phyloP scores from a whole-genome alignment of 2,113 vertebrate species.

The Malurus melanocephalus region DNA sequence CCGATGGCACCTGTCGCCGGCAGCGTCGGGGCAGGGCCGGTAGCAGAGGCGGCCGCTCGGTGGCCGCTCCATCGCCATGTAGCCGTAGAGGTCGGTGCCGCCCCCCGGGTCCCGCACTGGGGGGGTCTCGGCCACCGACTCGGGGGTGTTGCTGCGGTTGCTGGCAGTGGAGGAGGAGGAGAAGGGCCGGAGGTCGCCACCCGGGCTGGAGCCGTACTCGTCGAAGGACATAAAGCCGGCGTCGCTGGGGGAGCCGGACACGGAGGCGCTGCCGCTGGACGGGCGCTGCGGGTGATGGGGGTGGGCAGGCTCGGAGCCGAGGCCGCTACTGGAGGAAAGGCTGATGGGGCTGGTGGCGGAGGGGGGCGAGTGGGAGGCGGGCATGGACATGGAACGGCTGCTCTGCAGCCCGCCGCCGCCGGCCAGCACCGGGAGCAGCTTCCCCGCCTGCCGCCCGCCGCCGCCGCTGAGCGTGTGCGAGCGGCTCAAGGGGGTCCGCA shows the following conservation, averaged over 20 bases:
- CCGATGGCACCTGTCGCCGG: slow-evolving; percentile 79
- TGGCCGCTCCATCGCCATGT: slow-evolving; percentile 90
- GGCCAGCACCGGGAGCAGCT: slow-evolving; percentile 50
- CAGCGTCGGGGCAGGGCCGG: slow-evolving; percentile 44
- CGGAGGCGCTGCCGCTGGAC: slow-evolving; percentile 88
- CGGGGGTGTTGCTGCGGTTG: slow-evolving; percentile 87
- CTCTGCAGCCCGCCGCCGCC: slow-evolving; percentile 78
- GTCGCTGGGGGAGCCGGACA: slow-evolving; percentile 91
- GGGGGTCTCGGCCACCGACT: slow-evolving; percentile 85
- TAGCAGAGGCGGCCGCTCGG: slow-evolving; percentile 64
- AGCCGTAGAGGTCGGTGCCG: slow-evolving; percentile 80
- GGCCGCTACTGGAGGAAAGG: slow-evolving; percentile 81
- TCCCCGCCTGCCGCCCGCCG: slow-evolving; percentile 39
- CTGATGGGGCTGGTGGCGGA: slow-evolving; percentile 78
- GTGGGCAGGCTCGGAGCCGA: slow-evolving; percentile 78
- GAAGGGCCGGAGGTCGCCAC: slow-evolving; percentile 76
- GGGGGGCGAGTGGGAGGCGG: slow-evolving; percentile 83
- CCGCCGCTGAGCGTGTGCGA: slow-evolving; percentile 81
- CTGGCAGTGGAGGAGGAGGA: slow-evolving; percentile 61
- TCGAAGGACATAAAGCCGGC: slow-evolving; percentile 92
- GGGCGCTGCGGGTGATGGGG: slow-evolving; percentile 78
- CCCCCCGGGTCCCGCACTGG: slow-evolving; percentile 74
- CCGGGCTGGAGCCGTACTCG: slow-evolving; percentile 91
- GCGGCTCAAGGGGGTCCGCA: slow-evolving; percentile 82
- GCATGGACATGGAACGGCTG: slow-evolving; percentile 92